These are phyloP conservation scores for Pica pica DNA, from an alignment of 2,113 vertebrate species.

Conservation along the genomic window DNA sequence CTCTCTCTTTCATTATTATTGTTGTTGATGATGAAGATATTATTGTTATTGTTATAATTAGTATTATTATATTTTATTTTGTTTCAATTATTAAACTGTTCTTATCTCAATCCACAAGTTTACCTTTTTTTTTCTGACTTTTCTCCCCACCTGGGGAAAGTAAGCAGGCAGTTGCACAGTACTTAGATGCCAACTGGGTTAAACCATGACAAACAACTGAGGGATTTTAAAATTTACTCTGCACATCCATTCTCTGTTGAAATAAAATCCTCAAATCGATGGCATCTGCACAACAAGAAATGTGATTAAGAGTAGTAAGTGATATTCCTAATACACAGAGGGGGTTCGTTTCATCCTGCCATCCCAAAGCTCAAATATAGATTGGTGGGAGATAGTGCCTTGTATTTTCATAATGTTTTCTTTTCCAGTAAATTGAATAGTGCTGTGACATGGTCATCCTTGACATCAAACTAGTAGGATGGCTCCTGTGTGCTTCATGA, in stretches of 20 bases:
- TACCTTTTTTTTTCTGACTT: not conserved
- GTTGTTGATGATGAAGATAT: not conserved
- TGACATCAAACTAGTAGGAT: not conserved
- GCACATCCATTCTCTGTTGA: not conserved
- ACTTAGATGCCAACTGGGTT: not conserved
- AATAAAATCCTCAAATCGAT: not conserved
- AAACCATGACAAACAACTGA: not conserved
- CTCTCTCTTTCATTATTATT: not conserved
- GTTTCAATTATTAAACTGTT: not conserved
- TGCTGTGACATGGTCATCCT: not conserved
- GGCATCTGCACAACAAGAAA: not conserved
- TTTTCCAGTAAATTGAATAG: not conserved
- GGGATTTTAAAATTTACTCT: not conserved
- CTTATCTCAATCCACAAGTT: not conserved
- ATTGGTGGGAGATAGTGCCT: not conserved
- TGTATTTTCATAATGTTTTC: not conserved
- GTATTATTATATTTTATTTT: not conserved
- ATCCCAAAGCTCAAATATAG: not conserved
- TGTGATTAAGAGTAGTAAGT: not conserved
- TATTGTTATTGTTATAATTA: not conserved
- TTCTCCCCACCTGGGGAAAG: not conserved
- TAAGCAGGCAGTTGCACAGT: not conserved
- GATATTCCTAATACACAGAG: not conserved
- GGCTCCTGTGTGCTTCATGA: not conserved
- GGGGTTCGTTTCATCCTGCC: not conserved